Base-by-base conservation (phyloP, 2,888 invertebrate genomes). In the Formica aserva region DNA sequence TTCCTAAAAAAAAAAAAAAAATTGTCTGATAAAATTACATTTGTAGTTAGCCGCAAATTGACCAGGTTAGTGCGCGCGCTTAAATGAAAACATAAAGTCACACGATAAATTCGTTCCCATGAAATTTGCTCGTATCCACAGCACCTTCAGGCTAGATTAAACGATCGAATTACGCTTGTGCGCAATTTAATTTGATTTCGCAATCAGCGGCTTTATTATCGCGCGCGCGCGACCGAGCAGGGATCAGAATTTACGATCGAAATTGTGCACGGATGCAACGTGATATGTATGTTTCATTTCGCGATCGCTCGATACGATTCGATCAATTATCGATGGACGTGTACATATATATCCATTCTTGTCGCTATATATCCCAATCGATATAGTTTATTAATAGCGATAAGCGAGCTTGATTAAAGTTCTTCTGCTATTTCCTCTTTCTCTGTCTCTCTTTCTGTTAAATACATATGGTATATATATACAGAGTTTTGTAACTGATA, bases 191-290 rank as follows among this genome's bases (percentile, higher is more conserved):
- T 80, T 72, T 72, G 78, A 80, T 80, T 80, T 72, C 26, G 45
- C 78, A 80, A 80, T 80, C 72, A 80, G 60, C 78, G 60, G 78
- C 72, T 71, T 80, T 80, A 80, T 80, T 80, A 80, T 80, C 60
- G 29, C 48, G 48, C n/a, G 60, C 22, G 45, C 4, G 35, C 13
- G 38, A 38, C 18, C 38, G 67, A 57, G 26, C 22, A 45, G 18
- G 15, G 32, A 15, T 41, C 71, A 60, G 45, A 71, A 71, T 78
- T 78, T 57, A 18, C 71, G 71, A 78, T 45, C 71, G 45, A 78
- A 45, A 57, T 66, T 66, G 18, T n/a, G 5, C 22, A 13, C 22
- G 57, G 8, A 26, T 22, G 32, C 3, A 15, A n/a, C 8, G n/a
- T 29, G n/a, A 11, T 13, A 26, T n/a, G 13, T n/a, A 13, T 52